phyloP scores from a whole-genome alignment of 2,888 invertebrate species.

The Drosophila rubida region DNA sequence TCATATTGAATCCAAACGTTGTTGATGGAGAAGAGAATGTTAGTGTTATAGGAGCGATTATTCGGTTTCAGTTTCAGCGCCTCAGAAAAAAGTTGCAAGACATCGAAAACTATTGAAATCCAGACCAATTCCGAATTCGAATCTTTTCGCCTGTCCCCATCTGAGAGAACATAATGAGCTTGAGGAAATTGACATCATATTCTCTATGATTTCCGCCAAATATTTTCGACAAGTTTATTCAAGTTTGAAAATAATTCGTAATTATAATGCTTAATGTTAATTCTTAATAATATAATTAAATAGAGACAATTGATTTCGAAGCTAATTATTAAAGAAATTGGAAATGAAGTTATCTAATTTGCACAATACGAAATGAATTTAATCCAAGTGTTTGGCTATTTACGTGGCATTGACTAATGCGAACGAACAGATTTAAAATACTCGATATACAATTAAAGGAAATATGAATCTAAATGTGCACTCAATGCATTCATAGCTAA shows the following conservation, averaged over 20 bases:
- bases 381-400: conserved; percentile 42
- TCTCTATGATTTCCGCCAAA: conserved; percentile 1
- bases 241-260: conserved; percentile 1
- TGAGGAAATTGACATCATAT: not conserved
- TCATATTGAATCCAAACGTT: conserved; percentile 51
- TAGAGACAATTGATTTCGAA: not conserved
- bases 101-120: conserved; percentile 54
- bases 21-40: conserved; percentile 23
- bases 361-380: conserved; percentile 47
- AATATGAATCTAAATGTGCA: conserved; percentile 46
- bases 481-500: conserved; percentile 49
- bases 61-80: conserved; percentile 69
- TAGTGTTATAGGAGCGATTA: conserved; percentile 29
- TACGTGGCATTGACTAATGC: conserved; percentile 16
- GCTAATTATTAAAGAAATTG: conserved; percentile 6
- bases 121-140: conserved; percentile 13
- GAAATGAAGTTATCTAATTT: conserved; percentile 37
- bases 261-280: conserved; percentile 11
- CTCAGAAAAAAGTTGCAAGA: conserved; percentile 56
- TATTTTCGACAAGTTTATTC: not conserved
- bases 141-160: not conserved
- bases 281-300: conserved; percentile 6
- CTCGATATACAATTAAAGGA: conserved; percentile 47
- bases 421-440: conserved; percentile 33
- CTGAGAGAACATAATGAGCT: not conserved